Conservation (phyloP, 2,888 invertebrate genomes). For the Alentia gelatinosa region DNA sequence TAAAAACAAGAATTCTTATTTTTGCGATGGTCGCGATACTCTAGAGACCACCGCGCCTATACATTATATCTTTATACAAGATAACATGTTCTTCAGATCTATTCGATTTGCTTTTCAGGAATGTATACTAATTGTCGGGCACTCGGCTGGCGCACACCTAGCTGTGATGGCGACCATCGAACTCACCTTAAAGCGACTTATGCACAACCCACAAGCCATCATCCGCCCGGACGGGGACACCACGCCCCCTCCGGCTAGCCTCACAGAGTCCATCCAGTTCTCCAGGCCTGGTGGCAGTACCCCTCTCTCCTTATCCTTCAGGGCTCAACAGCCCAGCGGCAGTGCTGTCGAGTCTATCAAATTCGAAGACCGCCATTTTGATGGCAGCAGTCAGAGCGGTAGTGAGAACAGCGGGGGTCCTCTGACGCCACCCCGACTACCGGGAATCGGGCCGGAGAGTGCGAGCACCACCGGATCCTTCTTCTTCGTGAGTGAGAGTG, state of each 20-base stretch:
- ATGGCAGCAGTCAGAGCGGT: slow-evolving; percentile 46
- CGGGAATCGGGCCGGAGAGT: slow-evolving; percentile 47
- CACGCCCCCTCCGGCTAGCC: not conserved
- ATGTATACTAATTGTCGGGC: slow-evolving; percentile 74
- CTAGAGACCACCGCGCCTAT: too few relatives aligned
- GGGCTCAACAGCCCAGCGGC: not conserved
- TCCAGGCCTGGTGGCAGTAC: not conserved
- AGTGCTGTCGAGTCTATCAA: not conserved
- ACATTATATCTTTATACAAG: too few relatives aligned
- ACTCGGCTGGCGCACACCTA: slow-evolving; percentile 79
- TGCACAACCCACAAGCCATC: slow-evolving; percentile 54
- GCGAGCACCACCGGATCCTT: slow-evolving; percentile 29
- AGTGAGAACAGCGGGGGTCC: not conserved
- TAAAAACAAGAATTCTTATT: too few relatives aligned
- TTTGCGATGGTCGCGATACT: too few relatives aligned
- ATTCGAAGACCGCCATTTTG: slow-evolving; percentile 58
- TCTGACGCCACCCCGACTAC: not conserved
- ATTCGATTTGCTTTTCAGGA: too few relatives aligned
- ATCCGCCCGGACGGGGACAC: slow-evolving; percentile 14
- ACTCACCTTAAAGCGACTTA: slow-evolving; percentile 62
- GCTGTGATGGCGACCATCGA: slow-evolving; percentile 75
- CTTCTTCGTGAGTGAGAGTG: slow-evolving; percentile 29
- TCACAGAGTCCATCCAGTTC: slow-evolving; percentile 44
- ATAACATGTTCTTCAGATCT: too few relatives aligned
- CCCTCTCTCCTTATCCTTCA: not conserved